Base-by-base conservation (phyloP, 1,140 invertebrate species). In the Gryllus bimaculatus region DNA sequence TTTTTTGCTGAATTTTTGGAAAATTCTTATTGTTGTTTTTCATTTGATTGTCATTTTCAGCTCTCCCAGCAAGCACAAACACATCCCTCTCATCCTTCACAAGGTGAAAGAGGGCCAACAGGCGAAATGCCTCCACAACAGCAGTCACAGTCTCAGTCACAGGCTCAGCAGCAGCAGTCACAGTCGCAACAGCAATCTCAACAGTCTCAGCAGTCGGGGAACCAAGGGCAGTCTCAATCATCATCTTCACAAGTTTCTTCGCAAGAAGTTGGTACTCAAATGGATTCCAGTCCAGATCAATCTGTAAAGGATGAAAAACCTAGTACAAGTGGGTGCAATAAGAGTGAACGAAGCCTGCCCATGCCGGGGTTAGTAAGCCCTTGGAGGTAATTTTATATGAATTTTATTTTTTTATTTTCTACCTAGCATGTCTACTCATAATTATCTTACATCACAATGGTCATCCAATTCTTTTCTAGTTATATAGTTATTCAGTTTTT, bases 141-240 rank as follows among this genome's bases (percentile, higher is more conserved):
- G n/a, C 47, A 12, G 39, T 39, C 76, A 47, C 66, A 66, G 78
- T 74, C 54, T 47, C 78, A 87, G 79, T 86, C 81, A 76, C 80
- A 87, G 79, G 85, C 86, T 84, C 87, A 87, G 74, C 85, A 85
- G 78, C 86, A 85, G 79, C 84, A 85, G 54, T 82, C 82, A n/a
- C 83, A 86, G 80, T 81, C 85, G 79, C 84, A 85, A 76, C 81
- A 82, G 83, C 48, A 84, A 80, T 77, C 82, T 75, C 75, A 78
- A 13, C 80, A 82, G 66, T 73, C 82, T 21, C 82, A 83, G 75
- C 80, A 81, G 26, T 78, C 81, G 54, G 78, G 79, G 13, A 76
- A 78, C 47, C 84, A 84, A 78, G 83, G 84, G 47, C 48, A 83
- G 48, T 82, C 83, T 73, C 83, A 85, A 21, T 85, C 86, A 81